Evolutionary conservation across 2,113 vertebrate genomes (phyloP).

Genomic region (Guaruba guarouba): DNA sequence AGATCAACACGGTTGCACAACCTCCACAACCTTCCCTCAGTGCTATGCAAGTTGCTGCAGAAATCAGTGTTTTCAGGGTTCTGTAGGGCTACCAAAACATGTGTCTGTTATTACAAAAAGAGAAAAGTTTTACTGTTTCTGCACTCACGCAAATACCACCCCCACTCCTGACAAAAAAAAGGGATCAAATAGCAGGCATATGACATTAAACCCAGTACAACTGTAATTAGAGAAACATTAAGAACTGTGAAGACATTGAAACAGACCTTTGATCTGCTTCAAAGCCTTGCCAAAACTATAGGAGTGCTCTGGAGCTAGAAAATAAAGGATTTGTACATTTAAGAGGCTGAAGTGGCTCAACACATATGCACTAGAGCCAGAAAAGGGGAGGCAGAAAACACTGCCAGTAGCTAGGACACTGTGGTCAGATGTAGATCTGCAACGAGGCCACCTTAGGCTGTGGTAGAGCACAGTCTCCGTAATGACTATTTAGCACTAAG

Average conservation of each 20-base stretch:
- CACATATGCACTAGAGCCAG: neutral
- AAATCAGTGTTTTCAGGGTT: neutral
- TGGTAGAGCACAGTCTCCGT: neutral
- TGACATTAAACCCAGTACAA: neutral
- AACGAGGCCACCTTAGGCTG: neutral
- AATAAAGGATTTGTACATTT: neutral
- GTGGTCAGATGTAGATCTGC: neutral
- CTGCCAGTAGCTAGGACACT: rapidly evolving
- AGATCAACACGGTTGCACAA: neutral
- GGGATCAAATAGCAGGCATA: neutral
- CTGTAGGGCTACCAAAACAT: neutral
- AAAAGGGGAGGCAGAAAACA: neutral
- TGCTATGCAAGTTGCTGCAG: neutral
- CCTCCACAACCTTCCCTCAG: neutral
- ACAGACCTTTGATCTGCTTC: neutral
- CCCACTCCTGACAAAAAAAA: neutral
- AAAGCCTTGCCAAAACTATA: neutral
- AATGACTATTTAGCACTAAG: neutral
- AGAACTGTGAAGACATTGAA: neutral
- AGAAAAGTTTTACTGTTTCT: neutral
- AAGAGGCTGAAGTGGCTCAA: neutral
- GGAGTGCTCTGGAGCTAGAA: neutral
- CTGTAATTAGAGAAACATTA: neutral
- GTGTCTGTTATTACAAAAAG: neutral
- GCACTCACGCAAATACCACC: neutral